phyloP scores from a whole-genome alignment of 2,113 vertebrate species.

The Otis tarda region DNA sequence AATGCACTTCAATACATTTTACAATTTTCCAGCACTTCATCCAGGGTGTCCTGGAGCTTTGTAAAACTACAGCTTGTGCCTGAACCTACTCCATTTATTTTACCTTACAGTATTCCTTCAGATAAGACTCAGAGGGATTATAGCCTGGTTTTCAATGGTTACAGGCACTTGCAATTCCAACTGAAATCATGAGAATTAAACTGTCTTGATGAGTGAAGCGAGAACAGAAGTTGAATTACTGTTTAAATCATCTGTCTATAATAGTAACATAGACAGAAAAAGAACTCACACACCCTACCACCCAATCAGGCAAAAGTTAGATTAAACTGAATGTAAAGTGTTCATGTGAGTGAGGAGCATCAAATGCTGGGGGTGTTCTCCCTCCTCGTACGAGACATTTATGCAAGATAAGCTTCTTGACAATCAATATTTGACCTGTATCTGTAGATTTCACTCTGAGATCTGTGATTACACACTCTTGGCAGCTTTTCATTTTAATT shows the following conservation, averaged over 20 bases:
- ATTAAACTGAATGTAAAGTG: neutral
- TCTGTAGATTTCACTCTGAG: neutral
- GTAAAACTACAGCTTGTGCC: neutral
- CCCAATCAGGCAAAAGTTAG: neutral
- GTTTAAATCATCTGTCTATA: neutral
- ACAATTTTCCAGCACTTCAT: neutral
- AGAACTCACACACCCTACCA: neutral
- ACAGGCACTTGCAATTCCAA: neutral
- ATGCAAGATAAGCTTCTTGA: neutral
- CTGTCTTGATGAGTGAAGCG: neutral
- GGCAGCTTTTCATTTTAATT: constrained; percentile 57
- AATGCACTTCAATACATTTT: neutral
- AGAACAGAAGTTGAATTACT: neutral
- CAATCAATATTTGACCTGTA: constrained; percentile 25
- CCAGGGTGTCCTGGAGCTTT: neutral
- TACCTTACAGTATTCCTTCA: neutral
- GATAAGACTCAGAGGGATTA: neutral
- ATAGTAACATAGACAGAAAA: neutral
- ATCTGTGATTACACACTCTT: neutral
- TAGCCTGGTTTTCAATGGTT: neutral
- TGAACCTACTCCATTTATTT: neutral
- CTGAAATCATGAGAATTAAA: neutral
- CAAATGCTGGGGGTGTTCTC: neutral
- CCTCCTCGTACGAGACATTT: neutral
- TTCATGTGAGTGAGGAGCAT: neutral